Evolutionary conservation across 2,113 vertebrate species (phyloP).

Genomic region (Oncorhynchus gorbuscha): DNA sequence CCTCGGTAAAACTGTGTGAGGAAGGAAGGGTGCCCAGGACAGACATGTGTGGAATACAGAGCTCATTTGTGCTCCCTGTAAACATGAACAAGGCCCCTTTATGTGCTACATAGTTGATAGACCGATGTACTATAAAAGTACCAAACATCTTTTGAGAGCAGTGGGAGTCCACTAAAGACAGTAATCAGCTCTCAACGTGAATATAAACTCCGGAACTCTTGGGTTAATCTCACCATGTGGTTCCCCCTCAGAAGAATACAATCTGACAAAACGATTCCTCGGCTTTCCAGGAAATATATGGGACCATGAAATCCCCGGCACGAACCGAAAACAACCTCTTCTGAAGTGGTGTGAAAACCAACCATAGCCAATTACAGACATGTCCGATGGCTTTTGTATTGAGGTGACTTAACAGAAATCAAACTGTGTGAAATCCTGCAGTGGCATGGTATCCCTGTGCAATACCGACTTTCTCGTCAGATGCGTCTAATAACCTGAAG

Average conservation of each 20-base stretch:
- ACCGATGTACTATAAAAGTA: too few relatives aligned
- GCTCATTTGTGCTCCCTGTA: slow-evolving; percentile 16
- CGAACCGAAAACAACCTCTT: slow-evolving; percentile 28
- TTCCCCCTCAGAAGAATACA: slow-evolving; percentile 38
- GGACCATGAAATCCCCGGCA: slow-evolving; percentile 46
- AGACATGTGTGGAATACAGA: slow-evolving; percentile 37
- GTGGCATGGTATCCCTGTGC: slow-evolving; percentile 28
- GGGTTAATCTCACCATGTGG: slow-evolving; percentile 12
- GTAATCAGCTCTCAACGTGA: too few relatives aligned
- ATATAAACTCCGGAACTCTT: not conserved
- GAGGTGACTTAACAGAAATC: slow-evolving; percentile 39
- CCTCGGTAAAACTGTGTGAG: not conserved
- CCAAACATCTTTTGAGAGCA: not conserved
- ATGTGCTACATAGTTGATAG: too few relatives aligned
- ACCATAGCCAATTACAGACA: slow-evolving; percentile 26
- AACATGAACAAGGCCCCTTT: slow-evolving; percentile 6
- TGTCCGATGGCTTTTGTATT: slow-evolving; percentile 41
- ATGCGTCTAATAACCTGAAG: slow-evolving; percentile 20
- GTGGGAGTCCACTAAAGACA: not conserved
- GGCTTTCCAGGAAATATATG: slow-evolving; percentile 47
- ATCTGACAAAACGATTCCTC: slow-evolving; percentile 39
- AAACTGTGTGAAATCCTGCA: slow-evolving; percentile 33
- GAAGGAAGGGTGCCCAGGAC: slow-evolving; percentile 20
- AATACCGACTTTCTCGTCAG: slow-evolving; percentile 30
- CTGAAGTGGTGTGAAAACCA: slow-evolving; percentile 31